Evolutionary conservation across 2,113 vertebrate species (phyloP).

Genomic region (Anguilla japonica): DNA sequence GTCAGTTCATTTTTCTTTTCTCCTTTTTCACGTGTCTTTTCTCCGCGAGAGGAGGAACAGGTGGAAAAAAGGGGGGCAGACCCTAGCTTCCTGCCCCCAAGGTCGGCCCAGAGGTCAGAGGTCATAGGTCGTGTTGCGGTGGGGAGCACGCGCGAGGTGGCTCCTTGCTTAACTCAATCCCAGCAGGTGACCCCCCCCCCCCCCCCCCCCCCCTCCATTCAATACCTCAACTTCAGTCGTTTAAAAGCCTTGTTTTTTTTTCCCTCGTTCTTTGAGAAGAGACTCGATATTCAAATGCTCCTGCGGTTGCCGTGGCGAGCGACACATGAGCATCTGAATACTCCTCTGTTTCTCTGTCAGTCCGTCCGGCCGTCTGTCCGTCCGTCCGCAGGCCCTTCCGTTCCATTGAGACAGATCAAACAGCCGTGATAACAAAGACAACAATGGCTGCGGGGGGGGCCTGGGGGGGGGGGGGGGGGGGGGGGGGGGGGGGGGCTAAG

Average conservation of each 20-base stretch:
- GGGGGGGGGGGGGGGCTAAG: background rate
- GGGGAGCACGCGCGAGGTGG: background rate
- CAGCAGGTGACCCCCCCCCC: background rate
- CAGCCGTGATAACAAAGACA: background rate
- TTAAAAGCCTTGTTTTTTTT: too few species aligned
- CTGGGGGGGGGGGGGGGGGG: background rate
- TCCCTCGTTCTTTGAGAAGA: too few species aligned
- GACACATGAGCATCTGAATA: too few species aligned
- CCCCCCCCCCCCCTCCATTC: background rate
- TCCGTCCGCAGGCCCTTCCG: too few species aligned
- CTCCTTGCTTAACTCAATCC: background rate
- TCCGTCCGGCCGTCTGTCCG: too few species aligned
- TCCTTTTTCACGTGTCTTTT: background rate
- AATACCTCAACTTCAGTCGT: too few species aligned
- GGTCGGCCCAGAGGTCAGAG: constrained; percentile 58
- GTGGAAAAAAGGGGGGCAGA: background rate
- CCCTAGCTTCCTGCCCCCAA: constrained; percentile 38
- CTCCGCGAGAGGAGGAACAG: background rate
- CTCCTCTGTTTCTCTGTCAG: too few species aligned
- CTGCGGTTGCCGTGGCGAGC: background rate
- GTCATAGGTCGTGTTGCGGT: background rate
- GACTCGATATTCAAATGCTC: too few species aligned
- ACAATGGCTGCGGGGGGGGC: background rate
- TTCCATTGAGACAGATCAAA: constrained; percentile 10
- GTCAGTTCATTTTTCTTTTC: constrained; percentile 35